Base-by-base conservation (phyloP, 2,797 vertebrate genomes). In the Myripristis murdjan region DNA sequence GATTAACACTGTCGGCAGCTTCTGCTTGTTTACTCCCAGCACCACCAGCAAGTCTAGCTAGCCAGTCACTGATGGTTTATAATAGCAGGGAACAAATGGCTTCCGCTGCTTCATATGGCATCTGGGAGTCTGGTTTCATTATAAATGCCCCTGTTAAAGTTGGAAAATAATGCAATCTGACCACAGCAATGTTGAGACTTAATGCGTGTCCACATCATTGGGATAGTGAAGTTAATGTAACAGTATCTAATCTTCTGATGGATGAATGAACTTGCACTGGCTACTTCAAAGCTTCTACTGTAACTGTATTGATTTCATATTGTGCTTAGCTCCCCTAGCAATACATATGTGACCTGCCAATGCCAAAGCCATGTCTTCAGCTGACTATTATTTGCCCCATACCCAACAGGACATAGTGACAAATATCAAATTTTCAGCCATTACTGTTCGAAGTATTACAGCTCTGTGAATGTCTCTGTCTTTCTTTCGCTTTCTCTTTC, bases 11-110 rank as follows among this genome's bases (percentile, higher is more conserved):
- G 70, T 79, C 47, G 58, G 66, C 51, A 70, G 43, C 73, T 68
- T 76, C 49, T 73, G 70, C 77, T 79, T 89, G 73, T 86, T 86
- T 85, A 66, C 66, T 14, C 48, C 68, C 51, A 54, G 64, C 72
- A 37, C 70, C 60, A 23, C 54, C 66, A 58, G 56, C 2, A 10
- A 18, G 53, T 57, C 52, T 72, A n/a, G 22, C 23, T 66, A 9
- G 59, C 71, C 64, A 60, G 68, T 77, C 55, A 22, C 75, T 64
- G 63, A 18, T 51, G 31, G 55, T 55, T 43, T 65, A 67, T 56
- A 52, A 68, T 53, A 63, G 68, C 56, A 60, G 73, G 72, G 70
- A 70, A 83, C 55, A 70, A 86, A 77, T 58, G 35, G 57, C 48
- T 51, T 60, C 47, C 11, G 4, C 64, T 74, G 4, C 64, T 74